These are phyloP conservation scores for Pseudomyrmex cubaensis DNA, from an alignment of 1,140 invertebrate species.

Conservation along the genomic window DNA sequence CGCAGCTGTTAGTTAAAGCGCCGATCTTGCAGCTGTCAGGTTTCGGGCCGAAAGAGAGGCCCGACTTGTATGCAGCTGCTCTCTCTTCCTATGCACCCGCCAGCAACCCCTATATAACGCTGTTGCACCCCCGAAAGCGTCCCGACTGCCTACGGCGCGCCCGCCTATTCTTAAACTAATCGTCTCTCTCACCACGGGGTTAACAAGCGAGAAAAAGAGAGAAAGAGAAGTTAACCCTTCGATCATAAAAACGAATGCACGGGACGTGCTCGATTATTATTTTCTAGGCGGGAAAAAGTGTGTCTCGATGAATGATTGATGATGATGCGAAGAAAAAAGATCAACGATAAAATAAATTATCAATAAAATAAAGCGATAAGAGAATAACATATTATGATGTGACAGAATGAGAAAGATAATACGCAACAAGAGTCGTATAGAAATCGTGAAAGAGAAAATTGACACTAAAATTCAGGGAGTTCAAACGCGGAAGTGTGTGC, in stretches of 20 bases:
- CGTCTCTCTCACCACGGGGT: slow-evolving; percentile 30
- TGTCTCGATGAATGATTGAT: background rate
- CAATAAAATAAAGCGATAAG: background rate
- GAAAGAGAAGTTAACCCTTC: slow-evolving; percentile 34
- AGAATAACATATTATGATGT: too few relatives aligned
- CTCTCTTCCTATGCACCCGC: slow-evolving; percentile 27
- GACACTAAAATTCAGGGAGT: slow-evolving; percentile 5
- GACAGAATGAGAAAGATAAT: background rate
- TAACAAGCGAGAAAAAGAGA: slow-evolving; percentile 33
- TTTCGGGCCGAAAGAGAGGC: slow-evolving; percentile 64
- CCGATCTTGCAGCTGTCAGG: slow-evolving; percentile 79
- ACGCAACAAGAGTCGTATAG: background rate
- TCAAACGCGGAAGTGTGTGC: slow-evolving; percentile 22
- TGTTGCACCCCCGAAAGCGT: slow-evolving; percentile 74
- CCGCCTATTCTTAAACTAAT: slow-evolving; percentile 39
- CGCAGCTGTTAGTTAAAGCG: slow-evolving; percentile 82
- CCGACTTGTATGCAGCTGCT: slow-evolving; percentile 74
- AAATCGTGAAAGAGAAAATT: background rate
- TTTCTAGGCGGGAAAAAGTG: background rate
- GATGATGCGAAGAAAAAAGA: background rate
- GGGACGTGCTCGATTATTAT: background rate
- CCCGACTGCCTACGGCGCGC: slow-evolving; percentile 18
- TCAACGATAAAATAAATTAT: background rate
- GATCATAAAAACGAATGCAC: background rate
- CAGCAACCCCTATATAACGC: slow-evolving; percentile 76